Base-by-base conservation (phyloP, 2,797 vertebrate species). In the Thamnophis elegans region DNA sequence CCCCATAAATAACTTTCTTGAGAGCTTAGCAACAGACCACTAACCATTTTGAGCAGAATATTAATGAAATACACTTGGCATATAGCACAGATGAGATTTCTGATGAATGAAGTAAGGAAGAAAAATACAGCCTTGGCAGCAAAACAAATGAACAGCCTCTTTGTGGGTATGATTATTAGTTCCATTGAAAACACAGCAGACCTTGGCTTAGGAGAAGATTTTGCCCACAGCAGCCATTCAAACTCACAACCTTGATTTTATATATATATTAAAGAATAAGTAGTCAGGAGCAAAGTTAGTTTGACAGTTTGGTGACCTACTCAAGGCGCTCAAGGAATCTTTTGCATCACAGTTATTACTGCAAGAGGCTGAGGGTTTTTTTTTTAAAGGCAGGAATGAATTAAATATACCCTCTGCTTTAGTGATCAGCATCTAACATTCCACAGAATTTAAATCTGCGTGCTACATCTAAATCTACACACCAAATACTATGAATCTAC, bases 1-100 rank as follows among this genome's bases (percentile, higher is more conserved):
- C 60, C 59, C 93, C 89, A 89, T 94, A 92, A 95, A 94, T 94
- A 62, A 90, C 93, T 82, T 94, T 11, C 13, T 65, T 94, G 92
- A 55, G 47, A 92, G 92, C 42, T 4, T 13, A 94, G 92, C 88
- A 95, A 93, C 91, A 91, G 55, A 32, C 13, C 68, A 86, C 59
- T 92, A 91, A 88, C 56, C 25, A 89, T 93, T 94, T 91, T 95
- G 78, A 89, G 58, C 42, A 0, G 28, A 20, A 91, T 92, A 36
- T 60, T 94, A 94, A 94, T 94, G 91, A 95, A 94, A 85, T 93
- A 0, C 12, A 51, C 92, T 94, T 95, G 92, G 65, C 93, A 95
- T 95, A 86, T 82, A 90, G 82, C 26, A n/a, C 73, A 93, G 32
- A 28, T 85, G 18, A 62, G 92, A 73, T 93, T 94, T 26, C n/a